Conservation (phyloP, 2,888 invertebrate species). For the Anthoptus insignis region DNA sequence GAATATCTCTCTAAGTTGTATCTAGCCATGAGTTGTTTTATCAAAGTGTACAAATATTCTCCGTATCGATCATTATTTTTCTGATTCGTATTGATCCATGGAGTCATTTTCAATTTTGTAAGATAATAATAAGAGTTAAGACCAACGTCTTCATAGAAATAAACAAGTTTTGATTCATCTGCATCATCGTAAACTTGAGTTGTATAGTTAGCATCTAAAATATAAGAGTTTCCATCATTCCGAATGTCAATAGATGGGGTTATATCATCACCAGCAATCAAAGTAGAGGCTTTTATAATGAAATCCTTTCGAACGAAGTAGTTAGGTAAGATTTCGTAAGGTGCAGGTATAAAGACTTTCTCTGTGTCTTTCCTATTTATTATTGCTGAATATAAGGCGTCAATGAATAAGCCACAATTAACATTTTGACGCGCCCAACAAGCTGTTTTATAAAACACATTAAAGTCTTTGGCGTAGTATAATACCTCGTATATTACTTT, state of each 20-base stretch:
- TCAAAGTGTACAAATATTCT: conserved; percentile 87
- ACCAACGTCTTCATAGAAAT: conserved; percentile 91
- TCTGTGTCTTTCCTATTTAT: conserved; percentile 86
- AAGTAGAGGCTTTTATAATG: conserved; percentile 75
- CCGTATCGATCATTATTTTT: conserved; percentile 83
- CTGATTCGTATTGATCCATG: conserved; percentile 77
- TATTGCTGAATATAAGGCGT: conserved; percentile 87
- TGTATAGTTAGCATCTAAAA: conserved; percentile 75
- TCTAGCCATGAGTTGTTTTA: conserved; percentile 90
- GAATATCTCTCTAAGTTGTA: conserved; percentile 91
- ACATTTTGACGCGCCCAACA: conserved; percentile 87
- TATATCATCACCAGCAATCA: conserved; percentile 63
- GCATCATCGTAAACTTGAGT: conserved; percentile 68
- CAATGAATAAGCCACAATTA: conserved; percentile 89
- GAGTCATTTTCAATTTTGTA: conserved; percentile 81
- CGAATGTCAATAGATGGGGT: conserved; percentile 60
- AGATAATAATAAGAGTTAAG: conserved; percentile 89
- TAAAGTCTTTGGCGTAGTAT: conserved; percentile 85
- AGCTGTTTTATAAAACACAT: conserved; percentile 85
- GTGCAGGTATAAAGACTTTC: conserved; percentile 87
- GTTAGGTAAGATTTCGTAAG: conserved; percentile 90
- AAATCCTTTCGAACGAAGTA: conserved; percentile 88
- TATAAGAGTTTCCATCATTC: conserved; percentile 73
- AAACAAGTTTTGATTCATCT: conserved; percentile 88
- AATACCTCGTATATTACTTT: conserved; percentile 79